Percentiles rank a stretch among this genome's conserved stretches.
phyloP scores from a whole-genome alignment of 2,113 vertebrate genomes.

The Mesembrinibis cayennensis region DNA sequence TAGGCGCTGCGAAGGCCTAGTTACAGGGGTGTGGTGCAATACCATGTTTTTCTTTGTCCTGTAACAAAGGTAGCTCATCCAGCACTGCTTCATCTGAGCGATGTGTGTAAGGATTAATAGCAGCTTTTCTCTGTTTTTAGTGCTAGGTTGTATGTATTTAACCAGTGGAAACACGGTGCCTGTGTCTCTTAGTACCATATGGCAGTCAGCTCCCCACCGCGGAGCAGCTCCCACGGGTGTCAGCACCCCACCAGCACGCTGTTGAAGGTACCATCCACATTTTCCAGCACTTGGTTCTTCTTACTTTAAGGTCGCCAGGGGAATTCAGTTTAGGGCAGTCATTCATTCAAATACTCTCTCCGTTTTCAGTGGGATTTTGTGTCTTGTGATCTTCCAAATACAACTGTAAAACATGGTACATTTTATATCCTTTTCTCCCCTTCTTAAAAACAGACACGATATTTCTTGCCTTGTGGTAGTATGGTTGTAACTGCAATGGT shows the following conservation, averaged over 20 bases:
- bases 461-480: not conserved
- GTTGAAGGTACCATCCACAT: accelerated
- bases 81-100: not conserved
- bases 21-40: not conserved
- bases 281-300: not conserved
- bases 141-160: not conserved
- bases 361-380: not conserved
- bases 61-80: not conserved
- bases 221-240: not conserved
- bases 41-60: not conserved
- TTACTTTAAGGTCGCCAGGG: not conserved
- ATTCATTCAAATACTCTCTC: not conserved
- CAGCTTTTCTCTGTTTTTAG: not conserved
- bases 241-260: accelerated
- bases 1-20: not conserved
- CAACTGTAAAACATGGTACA: not conserved
- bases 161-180: accelerated
- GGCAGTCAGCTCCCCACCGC: not conserved
- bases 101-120: not conserved
- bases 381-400: not conserved
- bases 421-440: not conserved
- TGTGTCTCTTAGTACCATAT: accelerated
- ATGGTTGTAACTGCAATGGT: accelerated
- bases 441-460: not conserved
- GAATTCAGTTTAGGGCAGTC: not conserved